Conservation (phyloP, 2,113 vertebrate species). For the Urocolius indicus region DNA sequence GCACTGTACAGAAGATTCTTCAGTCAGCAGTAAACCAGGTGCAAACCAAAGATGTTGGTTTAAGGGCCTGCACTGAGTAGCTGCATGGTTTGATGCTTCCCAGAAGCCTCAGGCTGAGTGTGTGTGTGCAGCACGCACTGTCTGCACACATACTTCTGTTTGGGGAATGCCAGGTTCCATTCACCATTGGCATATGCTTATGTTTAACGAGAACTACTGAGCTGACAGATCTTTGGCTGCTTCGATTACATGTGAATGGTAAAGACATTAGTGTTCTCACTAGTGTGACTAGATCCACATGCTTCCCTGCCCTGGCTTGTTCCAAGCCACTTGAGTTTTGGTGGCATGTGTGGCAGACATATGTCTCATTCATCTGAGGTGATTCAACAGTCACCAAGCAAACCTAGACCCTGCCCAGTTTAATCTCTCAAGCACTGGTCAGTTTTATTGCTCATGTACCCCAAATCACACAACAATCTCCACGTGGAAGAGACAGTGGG, state of each 20-base stretch:
- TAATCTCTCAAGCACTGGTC: background rate
- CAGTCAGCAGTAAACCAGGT: background rate
- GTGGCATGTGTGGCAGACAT: background rate
- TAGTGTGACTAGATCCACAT: background rate
- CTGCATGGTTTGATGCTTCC: constrained; percentile 17
- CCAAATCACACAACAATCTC: too few relatives aligned
- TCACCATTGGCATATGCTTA: constrained; percentile 47
- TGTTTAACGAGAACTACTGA: constrained; percentile 41
- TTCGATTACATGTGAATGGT: background rate
- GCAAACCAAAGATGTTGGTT: background rate
- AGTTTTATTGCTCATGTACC: background rate
- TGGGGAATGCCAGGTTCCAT: constrained; percentile 55
- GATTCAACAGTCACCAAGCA: background rate
- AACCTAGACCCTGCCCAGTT: background rate
- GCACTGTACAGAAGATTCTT: background rate
- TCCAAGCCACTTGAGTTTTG: background rate
- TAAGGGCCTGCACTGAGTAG: background rate
- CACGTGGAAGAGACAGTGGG: background rate
- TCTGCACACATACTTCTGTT: constrained; percentile 3
- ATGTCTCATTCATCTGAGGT: background rate
- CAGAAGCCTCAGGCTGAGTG: constrained; percentile 28
- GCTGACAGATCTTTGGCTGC: constrained; percentile 63
- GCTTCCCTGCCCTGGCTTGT: background rate
- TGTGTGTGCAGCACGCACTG: background rate
- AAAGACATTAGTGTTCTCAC: constrained; percentile 38